phyloP scores from a whole-genome alignment of 2,113 vertebrate genomes.

The Heterotis niloticus region DNA sequence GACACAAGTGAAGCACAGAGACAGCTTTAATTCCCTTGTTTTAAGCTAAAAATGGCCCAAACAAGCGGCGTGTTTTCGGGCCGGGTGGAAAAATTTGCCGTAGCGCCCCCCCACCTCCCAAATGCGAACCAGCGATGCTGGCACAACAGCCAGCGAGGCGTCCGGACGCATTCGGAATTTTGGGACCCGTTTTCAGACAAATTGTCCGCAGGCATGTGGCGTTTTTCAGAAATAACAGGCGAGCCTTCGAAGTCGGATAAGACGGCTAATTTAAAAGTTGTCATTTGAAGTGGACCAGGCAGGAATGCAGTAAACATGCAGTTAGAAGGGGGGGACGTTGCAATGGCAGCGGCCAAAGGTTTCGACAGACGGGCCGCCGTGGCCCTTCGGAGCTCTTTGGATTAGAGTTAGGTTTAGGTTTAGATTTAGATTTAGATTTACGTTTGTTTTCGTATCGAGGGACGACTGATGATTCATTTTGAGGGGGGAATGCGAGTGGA shows the following conservation, averaged over 20 bases:
- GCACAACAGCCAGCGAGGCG: too few relatives aligned
- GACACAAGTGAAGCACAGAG: too few relatives aligned
- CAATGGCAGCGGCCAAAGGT: not conserved
- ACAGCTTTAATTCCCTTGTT: too few relatives aligned
- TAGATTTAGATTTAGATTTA: not conserved
- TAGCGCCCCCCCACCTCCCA: too few relatives aligned
- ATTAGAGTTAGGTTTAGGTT: not conserved
- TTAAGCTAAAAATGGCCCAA: too few relatives aligned
- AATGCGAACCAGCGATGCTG: too few relatives aligned
- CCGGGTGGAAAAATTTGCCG: too few relatives aligned
- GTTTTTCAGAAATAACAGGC: not conserved
- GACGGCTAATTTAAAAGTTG: not conserved
- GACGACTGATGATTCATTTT: slow-evolving; percentile 2
- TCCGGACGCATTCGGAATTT: too few relatives aligned
- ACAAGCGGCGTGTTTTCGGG: too few relatives aligned
- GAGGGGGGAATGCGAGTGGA: not conserved
- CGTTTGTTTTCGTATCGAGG: not conserved
- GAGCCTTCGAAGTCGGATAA: not conserved
- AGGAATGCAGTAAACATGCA: not conserved
- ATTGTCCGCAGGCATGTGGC: not conserved
- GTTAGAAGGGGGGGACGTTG: not conserved
- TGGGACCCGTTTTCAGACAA: too few relatives aligned
- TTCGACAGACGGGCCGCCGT: not conserved
- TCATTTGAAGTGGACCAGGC: not conserved
- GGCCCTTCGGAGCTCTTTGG: not conserved